Conservation (phyloP, 2,888 invertebrate species). For the Watsonalla cultraria region DNA sequence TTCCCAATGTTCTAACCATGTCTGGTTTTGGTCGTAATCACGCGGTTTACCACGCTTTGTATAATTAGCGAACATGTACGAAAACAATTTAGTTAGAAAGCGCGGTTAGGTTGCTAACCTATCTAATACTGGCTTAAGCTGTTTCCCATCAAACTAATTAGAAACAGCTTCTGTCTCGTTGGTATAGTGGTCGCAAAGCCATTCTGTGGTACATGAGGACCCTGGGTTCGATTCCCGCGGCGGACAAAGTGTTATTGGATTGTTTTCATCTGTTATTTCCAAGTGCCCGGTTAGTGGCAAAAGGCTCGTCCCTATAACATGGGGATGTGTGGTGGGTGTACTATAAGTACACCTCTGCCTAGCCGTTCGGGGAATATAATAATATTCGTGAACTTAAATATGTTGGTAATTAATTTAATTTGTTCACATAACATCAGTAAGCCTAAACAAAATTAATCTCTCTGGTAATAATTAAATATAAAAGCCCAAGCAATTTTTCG, state of each 20-base stretch:
- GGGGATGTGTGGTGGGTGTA: too few relatives aligned
- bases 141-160: neutral
- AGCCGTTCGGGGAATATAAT: too few relatives aligned
- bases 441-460: neutral
- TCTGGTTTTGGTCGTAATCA: constrained; percentile 18
- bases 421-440: neutral
- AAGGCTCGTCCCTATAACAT: too few relatives aligned
- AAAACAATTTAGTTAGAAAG: constrained; percentile 2
- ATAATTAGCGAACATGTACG: constrained; percentile 6
- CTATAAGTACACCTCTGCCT: too few relatives aligned
- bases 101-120: neutral
- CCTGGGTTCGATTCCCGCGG: too few relatives aligned
- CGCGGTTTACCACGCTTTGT: constrained; percentile 22
- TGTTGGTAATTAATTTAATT: too few relatives aligned
- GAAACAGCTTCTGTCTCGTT: neutral
- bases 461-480: neutral
- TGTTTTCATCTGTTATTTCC: too few relatives aligned
- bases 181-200: too few relatives aligned
- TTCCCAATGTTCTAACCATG: constrained; percentile 1
- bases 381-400: too few relatives aligned
- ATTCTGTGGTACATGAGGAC: too few relatives aligned
- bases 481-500: constrained; percentile 7
- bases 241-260: too few relatives aligned
- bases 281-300: too few relatives aligned
- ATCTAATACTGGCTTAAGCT: neutral